Base-by-base conservation (phyloP, 2,888 invertebrate species). In the Acrobasis suavella region DNA sequence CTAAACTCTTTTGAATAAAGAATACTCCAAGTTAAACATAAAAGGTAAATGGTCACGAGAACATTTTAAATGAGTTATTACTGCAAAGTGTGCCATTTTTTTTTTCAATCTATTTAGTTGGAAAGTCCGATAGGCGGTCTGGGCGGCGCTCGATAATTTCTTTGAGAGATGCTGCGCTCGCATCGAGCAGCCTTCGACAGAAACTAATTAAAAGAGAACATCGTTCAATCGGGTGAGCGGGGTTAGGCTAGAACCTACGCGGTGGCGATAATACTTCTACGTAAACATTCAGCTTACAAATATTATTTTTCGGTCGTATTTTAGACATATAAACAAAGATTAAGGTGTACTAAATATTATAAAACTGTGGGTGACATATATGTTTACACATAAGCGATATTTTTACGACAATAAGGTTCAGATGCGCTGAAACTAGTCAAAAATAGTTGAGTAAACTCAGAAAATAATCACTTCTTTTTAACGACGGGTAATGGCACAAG, bases 141-240 rank as follows among this genome's bases (percentile, higher is more conserved):
- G 50, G 62, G 61, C 65, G 62, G 61, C 66, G 67, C 66, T 68
- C 65, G 67, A 76, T 80, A 83, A 85, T 85, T 85, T 85, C 83
- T 84, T 83, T 81, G 79, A 79, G 76, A 78, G 75, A 71, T 74
- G 78, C 81, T 78, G 75, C 71, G 80, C 76, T 77, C 71, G 75
- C 81, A 77, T 77, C 73, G 73, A 75, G 72, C 73, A 76, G 76
- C 78, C 80, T 82, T 81, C 80, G 76, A 83, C 82, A 81, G 81
- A 82, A 85, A 86, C 84, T 86, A 86, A 87, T 88, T 87, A 87
- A 86, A 22, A 82, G 71, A 71, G 83, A 83, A 87, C 83, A 86
- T 81, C 77, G 82, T 68, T 74, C 83, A 83, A 85, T 84, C 80
- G 81, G 73, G 74, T 68, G 69, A 73, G 75, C 76, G 76, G 69